Conservation (phyloP, 2,797 vertebrate species). For the Steatocranus sp. region DNA sequence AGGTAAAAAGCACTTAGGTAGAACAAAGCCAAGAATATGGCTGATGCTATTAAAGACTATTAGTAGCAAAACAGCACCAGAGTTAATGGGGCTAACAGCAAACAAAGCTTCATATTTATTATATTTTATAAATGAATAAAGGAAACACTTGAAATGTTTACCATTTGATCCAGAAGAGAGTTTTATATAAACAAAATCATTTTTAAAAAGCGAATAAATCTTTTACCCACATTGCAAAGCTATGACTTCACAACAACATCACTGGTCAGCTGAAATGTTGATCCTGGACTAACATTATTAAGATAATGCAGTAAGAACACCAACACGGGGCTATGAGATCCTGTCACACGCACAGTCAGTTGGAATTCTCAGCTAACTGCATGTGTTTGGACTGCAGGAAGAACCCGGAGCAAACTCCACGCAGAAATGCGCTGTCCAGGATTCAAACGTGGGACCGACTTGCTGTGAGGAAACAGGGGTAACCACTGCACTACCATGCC, state of each 20-base stretch:
- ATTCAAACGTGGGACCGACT: not conserved
- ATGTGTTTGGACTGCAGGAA: not conserved
- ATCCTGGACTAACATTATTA: not conserved
- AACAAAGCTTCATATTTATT: not conserved
- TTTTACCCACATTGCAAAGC: not conserved
- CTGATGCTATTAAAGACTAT: not conserved
- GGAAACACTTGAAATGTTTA: not conserved
- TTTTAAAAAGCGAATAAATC: accelerated
- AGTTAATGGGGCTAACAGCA: not conserved
- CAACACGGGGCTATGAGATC: not conserved
- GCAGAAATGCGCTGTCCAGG: not conserved
- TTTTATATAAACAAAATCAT: not conserved
- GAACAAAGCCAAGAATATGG: not conserved
- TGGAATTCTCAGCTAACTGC: not conserved
- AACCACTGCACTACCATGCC: not conserved
- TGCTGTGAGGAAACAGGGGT: not conserved
- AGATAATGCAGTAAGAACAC: not conserved
- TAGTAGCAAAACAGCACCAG: not conserved
- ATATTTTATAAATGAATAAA: not conserved
- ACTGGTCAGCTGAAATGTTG: not conserved
- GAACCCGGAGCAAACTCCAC: not conserved
- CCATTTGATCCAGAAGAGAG: not conserved
- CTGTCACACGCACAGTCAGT: not conserved
- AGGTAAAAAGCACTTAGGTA: not conserved
- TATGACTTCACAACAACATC: not conserved